phyloP scores from a whole-genome alignment of 2,888 invertebrate genomes.

The Eupelmus urozonus region DNA sequence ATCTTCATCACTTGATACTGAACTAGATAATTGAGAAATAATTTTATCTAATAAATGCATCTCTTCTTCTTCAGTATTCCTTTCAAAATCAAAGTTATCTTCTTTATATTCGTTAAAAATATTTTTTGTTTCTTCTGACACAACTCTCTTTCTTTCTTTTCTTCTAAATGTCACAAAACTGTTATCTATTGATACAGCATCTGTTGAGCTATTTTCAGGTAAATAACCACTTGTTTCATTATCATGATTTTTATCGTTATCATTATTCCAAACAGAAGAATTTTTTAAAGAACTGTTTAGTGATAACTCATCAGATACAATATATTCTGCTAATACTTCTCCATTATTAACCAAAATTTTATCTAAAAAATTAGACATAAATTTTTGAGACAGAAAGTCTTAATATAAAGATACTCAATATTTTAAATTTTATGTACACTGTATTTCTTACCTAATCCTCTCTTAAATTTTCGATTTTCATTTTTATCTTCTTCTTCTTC shows the following conservation, averaged over 20 bases:
- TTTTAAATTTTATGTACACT: slow-evolving; percentile 27
- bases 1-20: slow-evolving; percentile 62
- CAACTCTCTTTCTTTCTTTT: slow-evolving; percentile 38
- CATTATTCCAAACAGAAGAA: slow-evolving; percentile 20
- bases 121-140: slow-evolving; percentile 1
- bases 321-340: slow-evolving; percentile 81
- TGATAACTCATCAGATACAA: slow-evolving; percentile 61
- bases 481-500: slow-evolving; percentile 73
- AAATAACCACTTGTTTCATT: slow-evolving; percentile 28
- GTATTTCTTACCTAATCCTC: slow-evolving; percentile 56
- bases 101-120: background rate
- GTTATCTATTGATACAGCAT: slow-evolving; percentile 10
- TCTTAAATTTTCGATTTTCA: slow-evolving; percentile 66
- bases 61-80: slow-evolving; percentile 62
- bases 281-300: slow-evolving; percentile 31
- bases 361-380: slow-evolving; percentile 78
- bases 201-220: slow-evolving; percentile 23
- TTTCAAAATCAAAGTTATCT: slow-evolving; percentile 41
- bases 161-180: slow-evolving; percentile 53
- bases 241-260: background rate
- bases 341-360: slow-evolving; percentile 82
- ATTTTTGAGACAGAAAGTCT: background rate
- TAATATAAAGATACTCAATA: background rate
- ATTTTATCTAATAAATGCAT: slow-evolving; percentile 67
- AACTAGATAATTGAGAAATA: slow-evolving; percentile 66